phyloP scores from a whole-genome alignment of 2,113 vertebrate genomes.

The Illadopsis cleaveri region DNA sequence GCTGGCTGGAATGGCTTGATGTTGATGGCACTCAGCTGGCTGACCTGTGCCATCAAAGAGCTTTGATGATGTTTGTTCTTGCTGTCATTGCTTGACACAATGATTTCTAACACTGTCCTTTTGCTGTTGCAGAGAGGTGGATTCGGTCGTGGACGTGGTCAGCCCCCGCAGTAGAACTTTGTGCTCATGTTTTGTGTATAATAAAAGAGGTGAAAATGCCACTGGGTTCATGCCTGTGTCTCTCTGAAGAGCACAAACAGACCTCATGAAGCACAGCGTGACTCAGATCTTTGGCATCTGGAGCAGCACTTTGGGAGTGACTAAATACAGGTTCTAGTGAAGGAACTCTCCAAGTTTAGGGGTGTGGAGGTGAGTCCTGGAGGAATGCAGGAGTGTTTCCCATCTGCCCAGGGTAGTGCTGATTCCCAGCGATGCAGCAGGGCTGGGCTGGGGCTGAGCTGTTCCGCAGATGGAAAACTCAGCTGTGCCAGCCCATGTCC shows the following conservation, averaged over 20 bases:
- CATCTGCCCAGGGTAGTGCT: not conserved
- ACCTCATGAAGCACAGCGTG: not conserved
- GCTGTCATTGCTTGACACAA: not conserved
- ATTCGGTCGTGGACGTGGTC: conserved; percentile 95
- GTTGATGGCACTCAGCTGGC: not conserved
- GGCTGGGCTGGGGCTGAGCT: not conserved
- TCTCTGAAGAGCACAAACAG: not conserved
- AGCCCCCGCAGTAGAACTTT: conserved; percentile 89
- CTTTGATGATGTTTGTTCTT: not conserved
- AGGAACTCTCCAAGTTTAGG: not conserved
- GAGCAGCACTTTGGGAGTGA: not conserved
- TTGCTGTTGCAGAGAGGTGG: conserved; percentile 90
- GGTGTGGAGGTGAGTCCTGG: not conserved
- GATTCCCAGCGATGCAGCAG: not conserved
- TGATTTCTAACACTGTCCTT: conserved; percentile 37
- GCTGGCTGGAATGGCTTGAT: not conserved
- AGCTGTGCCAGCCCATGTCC: not conserved
- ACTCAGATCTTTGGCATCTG: not conserved
- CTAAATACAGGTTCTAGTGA: not conserved
- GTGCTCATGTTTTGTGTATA: conserved; percentile 81
- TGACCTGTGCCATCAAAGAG: not conserved
- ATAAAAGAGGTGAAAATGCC: conserved; percentile 84
- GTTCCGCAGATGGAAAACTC: not conserved
- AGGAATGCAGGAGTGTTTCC: not conserved
- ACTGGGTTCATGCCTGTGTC: not conserved